These are phyloP conservation scores for Isaurus tuberculatus DNA, from an alignment of 92 coral and sea anemone genomes.

Conservation along the genomic window DNA sequence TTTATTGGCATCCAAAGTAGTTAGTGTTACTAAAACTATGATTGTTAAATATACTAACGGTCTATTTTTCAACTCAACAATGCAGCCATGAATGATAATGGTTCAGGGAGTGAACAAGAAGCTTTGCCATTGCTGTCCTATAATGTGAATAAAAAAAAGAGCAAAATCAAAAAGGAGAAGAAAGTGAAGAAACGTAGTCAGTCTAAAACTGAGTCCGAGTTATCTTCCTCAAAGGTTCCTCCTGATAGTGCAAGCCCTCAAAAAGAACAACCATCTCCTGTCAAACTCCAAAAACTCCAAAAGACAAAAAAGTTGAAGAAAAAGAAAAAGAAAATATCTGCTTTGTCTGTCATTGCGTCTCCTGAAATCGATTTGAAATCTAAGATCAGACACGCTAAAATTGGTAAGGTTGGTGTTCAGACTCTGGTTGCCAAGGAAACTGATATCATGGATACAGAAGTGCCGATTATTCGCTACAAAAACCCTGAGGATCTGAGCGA, in stretches of 20 bases:
- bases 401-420: constrained; percentile 46
- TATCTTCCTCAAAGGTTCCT: constrained; percentile 47
- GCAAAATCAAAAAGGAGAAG: constrained; percentile 70
- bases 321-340: constrained; percentile 53
- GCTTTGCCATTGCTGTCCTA: not conserved
- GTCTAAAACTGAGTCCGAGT: constrained; percentile 59
- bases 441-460: constrained; percentile 57
- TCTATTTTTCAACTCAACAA: not conserved
- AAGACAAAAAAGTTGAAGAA: constrained; percentile 72
- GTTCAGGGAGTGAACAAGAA: constrained; percentile 18
- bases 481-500: constrained; percentile 63
- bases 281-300: constrained; percentile 77
- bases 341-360: constrained; percentile 46
- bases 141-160: constrained; percentile 53
- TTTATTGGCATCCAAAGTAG: not conserved
- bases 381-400: constrained; percentile 1
- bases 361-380: constrained; percentile 64
- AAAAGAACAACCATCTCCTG: constrained; percentile 54
- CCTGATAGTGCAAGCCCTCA: constrained; percentile 46
- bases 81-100: not conserved
- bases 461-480: constrained; percentile 55
- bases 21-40: not conserved
- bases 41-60: not conserved
- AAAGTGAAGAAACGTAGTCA: constrained; percentile 54
- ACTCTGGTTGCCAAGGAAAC: constrained; percentile 68